These are phyloP conservation scores for Propithecus coquereli DNA, from an alignment of 2,113 vertebrate genomes.

Conservation along the genomic window DNA sequence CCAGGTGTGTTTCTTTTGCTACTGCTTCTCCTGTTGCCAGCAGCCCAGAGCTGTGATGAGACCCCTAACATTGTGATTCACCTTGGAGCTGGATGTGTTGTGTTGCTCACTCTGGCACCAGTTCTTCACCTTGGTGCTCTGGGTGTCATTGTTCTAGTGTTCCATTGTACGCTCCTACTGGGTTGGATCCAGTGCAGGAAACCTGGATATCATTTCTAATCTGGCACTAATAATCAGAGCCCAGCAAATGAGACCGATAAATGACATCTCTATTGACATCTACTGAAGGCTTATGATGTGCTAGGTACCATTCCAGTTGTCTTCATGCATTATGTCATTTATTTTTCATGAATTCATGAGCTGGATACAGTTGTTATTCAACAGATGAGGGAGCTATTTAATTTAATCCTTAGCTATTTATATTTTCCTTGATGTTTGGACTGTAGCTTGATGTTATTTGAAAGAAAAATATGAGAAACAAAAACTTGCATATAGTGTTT, in stretches of 20 bases:
- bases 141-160: neutral
- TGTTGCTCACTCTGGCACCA: neutral
- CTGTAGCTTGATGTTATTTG: neutral
- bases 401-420: neutral
- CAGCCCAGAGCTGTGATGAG: too few relatives aligned
- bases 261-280: neutral
- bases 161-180: neutral
- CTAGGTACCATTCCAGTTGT: neutral
- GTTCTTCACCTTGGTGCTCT: neutral
- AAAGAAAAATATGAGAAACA: neutral
- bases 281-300: neutral
- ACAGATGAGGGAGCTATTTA: neutral
- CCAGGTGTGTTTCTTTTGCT: neutral
- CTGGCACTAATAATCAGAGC: neutral
- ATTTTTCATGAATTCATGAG: neutral
- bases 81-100: neutral
- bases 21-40: too few relatives aligned
- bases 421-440: neutral
- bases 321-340: neutral
- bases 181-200: neutral
- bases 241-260: neutral
- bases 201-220: neutral
- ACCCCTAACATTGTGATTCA: fast-evolving
- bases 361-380: neutral
- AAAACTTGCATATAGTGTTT: neutral